These are phyloP conservation scores for Ispidina picta DNA, from an alignment of 2,797 vertebrate species.

Conservation along the genomic window DNA sequence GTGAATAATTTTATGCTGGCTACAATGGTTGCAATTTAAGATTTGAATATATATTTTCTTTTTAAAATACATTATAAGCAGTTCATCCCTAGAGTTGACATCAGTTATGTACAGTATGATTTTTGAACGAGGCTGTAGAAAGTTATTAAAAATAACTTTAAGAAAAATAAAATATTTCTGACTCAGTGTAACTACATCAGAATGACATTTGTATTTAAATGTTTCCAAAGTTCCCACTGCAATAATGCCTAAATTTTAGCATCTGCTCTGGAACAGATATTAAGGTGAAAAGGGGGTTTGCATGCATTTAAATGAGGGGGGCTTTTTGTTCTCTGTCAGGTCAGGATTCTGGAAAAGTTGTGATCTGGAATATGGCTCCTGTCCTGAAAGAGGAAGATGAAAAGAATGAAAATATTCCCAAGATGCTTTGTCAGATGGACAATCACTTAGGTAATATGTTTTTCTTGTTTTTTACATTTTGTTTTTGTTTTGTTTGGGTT, in stretches of 20 bases:
- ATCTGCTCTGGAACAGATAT: not conserved
- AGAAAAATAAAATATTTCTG: not conserved
- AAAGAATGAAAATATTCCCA: slow-evolving; percentile 96
- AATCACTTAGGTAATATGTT: slow-evolving; percentile 91
- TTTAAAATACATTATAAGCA: not conserved
- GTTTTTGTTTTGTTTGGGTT: not conserved
- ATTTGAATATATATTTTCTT: not conserved
- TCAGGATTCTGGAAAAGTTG: slow-evolving; percentile 98
- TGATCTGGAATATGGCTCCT: slow-evolving; percentile 99
- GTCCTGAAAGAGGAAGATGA: slow-evolving; percentile 96
- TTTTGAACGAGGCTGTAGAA: not conserved
- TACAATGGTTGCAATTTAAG: not conserved
- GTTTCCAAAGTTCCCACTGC: not conserved
- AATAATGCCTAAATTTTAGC: not conserved
- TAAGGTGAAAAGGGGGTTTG: not conserved
- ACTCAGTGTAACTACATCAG: not conserved
- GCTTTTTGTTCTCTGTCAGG: slow-evolving; percentile 77
- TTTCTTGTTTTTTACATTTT: not conserved
- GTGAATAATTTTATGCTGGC: not conserved
- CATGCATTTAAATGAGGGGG: not conserved
- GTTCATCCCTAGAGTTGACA: not conserved
- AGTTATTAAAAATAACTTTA: not conserved
- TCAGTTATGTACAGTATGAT: not conserved
- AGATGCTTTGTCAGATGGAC: slow-evolving; percentile 99
- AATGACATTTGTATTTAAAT: not conserved